Evolutionary conservation across 2,797 vertebrate species (phyloP).

Genomic region (Falco novaeseelandiae): DNA sequence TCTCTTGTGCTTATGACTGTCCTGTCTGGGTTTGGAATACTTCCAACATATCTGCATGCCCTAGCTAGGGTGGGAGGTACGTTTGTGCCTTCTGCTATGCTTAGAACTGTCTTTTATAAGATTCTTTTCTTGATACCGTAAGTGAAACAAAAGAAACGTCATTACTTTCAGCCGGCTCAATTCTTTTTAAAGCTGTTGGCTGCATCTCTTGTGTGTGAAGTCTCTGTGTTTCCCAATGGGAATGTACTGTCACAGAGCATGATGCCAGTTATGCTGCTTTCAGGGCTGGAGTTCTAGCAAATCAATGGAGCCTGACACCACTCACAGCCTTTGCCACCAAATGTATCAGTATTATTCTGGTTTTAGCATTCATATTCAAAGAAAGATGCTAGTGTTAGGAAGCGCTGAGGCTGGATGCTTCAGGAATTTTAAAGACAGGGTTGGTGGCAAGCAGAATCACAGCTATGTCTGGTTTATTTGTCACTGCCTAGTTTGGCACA

Average conservation of each 20-base stretch:
- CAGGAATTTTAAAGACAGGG: not conserved
- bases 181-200: not conserved
- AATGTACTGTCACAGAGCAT: not conserved
- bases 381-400: not conserved
- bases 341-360: not conserved
- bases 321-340: not conserved
- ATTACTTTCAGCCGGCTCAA: not conserved
- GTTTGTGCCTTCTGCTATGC: constrained; percentile 15
- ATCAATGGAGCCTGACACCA: not conserved
- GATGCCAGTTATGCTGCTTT: not conserved
- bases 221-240: not conserved
- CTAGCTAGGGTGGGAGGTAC: constrained; percentile 3
- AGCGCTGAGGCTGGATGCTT: not conserved
- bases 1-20: constrained; percentile 67
- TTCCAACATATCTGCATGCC: constrained; percentile 28
- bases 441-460: not conserved
- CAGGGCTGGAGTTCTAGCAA: not conserved
- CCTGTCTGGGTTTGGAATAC: constrained; percentile 18
- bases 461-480: not conserved
- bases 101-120: constrained; percentile 22
- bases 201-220: not conserved
- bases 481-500: not conserved
- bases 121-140: not conserved
- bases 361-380: not conserved
- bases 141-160: constrained; percentile 19